phyloP scores from a whole-genome alignment of 2,113 vertebrate genomes.

The Chascanopsetta lugubris region DNA sequence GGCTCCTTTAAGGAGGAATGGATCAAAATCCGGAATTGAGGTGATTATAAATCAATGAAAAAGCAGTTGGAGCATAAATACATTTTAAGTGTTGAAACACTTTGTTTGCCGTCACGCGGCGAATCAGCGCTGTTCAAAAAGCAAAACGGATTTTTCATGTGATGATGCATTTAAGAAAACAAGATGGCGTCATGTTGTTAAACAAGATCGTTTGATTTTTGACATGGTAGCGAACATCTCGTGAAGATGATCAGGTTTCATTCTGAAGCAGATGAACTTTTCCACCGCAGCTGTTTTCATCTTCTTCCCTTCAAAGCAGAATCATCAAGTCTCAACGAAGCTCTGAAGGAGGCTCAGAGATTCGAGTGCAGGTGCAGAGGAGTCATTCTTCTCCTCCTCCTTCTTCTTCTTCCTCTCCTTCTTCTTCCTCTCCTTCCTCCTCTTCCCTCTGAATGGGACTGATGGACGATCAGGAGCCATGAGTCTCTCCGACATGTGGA shows the following conservation, averaged over 20 bases:
- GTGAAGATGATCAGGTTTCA: not conserved
- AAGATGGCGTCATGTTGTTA: too few relatives aligned
- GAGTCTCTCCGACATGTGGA: constrained; percentile 42
- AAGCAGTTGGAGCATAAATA: too few relatives aligned
- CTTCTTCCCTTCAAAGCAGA: constrained; percentile 55
- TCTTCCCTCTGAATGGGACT: constrained; percentile 66
- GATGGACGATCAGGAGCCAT: constrained; percentile 54
- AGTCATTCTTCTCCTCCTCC: constrained; percentile 40
- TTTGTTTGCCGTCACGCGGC: too few relatives aligned
- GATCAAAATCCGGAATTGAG: too few relatives aligned
- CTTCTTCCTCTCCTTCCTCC: not conserved
- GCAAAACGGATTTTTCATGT: too few relatives aligned
- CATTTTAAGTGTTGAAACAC: too few relatives aligned
- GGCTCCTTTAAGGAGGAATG: too few relatives aligned
- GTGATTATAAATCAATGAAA: too few relatives aligned
- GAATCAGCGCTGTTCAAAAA: too few relatives aligned
- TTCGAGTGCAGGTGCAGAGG: constrained; percentile 64
- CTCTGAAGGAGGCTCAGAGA: constrained; percentile 54
- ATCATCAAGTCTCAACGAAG: constrained; percentile 65
- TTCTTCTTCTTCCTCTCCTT: constrained; percentile 58
- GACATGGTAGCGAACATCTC: not conserved
- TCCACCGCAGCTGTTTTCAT: constrained; percentile 35
- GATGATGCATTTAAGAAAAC: too few relatives aligned
- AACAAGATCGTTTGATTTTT: constrained; percentile 12
- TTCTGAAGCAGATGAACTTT: not conserved